These are phyloP conservation scores for Urocitellus parryii DNA, from an alignment of 2,113 vertebrate species.

Conservation along the genomic window DNA sequence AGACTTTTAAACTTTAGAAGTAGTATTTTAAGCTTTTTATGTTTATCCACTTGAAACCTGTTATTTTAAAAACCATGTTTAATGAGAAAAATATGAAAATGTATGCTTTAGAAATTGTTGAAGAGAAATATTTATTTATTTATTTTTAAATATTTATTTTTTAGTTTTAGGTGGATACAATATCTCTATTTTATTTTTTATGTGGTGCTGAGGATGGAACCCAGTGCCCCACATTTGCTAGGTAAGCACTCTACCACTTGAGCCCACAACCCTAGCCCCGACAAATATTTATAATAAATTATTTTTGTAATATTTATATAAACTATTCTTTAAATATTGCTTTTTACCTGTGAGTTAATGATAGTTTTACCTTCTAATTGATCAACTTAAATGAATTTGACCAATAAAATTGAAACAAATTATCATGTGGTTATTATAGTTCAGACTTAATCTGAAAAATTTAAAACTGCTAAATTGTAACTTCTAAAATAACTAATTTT, in stretches of 20 bases:
- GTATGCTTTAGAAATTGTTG: slow-evolving; percentile 37
- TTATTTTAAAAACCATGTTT: slow-evolving; percentile 51
- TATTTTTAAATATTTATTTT: slow-evolving; percentile 29
- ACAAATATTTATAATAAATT: slow-evolving; percentile 30
- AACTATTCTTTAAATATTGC: slow-evolving; percentile 6
- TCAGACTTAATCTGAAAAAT: slow-evolving; percentile 35
- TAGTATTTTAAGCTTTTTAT: slow-evolving; percentile 52
- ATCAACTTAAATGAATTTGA: slow-evolving; percentile 44
- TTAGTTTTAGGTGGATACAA: too few species aligned
- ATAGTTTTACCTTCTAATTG: slow-evolving; percentile 37
- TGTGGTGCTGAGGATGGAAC: too few species aligned
- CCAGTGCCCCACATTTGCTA: too few species aligned
- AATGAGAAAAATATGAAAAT: slow-evolving; percentile 57
- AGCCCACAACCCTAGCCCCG: too few species aligned
- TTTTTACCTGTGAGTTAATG: slow-evolving; percentile 50
- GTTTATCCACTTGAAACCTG: slow-evolving; percentile 40
- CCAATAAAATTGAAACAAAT: slow-evolving; percentile 56
- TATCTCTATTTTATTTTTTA: too few species aligned
- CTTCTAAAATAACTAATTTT: slow-evolving; percentile 47
- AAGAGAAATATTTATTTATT: slow-evolving; percentile 40
- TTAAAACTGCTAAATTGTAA: background rate
- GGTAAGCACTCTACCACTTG: too few species aligned
- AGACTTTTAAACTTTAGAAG: slow-evolving; percentile 25
- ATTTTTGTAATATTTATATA: slow-evolving; percentile 34
- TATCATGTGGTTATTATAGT: slow-evolving; percentile 30